Conservation (phyloP, 2,113 vertebrate species). For the Pygoscelis antarcticus region DNA sequence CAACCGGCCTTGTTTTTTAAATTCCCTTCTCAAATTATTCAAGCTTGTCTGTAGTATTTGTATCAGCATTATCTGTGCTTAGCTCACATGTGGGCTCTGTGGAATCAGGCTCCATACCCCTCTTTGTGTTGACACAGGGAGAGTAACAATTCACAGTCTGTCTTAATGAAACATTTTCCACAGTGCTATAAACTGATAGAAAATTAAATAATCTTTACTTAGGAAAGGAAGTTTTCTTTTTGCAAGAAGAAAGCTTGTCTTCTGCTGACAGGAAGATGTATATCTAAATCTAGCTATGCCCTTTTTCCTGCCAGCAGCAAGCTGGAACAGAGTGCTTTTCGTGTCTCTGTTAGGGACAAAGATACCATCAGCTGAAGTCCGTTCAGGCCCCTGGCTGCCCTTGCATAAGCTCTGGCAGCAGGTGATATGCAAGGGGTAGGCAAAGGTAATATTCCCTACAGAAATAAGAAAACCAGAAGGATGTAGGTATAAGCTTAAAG, state of each 20-base stretch:
- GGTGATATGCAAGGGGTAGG: not conserved
- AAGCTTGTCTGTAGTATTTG: not conserved
- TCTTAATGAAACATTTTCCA: not conserved
- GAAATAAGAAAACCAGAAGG: not conserved
- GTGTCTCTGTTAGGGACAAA: not conserved
- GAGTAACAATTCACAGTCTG: not conserved
- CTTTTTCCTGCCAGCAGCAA: not conserved
- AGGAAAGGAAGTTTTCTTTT: not conserved
- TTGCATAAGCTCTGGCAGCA: not conserved
- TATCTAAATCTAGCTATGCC: not conserved
- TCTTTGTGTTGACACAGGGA: not conserved
- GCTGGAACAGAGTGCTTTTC: not conserved
- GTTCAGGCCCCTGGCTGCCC: not conserved
- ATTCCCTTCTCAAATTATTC: not conserved
- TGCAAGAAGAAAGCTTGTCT: not conserved
- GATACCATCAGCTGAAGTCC: not conserved
- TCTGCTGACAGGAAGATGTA: not conserved
- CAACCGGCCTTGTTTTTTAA: not conserved
- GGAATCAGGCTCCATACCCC: not conserved
- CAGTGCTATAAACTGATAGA: not conserved
- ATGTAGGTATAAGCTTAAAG: not conserved
- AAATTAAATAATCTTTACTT: not conserved
- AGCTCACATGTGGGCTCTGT: not conserved
- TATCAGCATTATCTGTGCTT: not conserved
- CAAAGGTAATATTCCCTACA: not conserved